Evolutionary conservation across 2,113 vertebrate genomes (phyloP).

Genomic region (Daubentonia madagascariensis): DNA sequence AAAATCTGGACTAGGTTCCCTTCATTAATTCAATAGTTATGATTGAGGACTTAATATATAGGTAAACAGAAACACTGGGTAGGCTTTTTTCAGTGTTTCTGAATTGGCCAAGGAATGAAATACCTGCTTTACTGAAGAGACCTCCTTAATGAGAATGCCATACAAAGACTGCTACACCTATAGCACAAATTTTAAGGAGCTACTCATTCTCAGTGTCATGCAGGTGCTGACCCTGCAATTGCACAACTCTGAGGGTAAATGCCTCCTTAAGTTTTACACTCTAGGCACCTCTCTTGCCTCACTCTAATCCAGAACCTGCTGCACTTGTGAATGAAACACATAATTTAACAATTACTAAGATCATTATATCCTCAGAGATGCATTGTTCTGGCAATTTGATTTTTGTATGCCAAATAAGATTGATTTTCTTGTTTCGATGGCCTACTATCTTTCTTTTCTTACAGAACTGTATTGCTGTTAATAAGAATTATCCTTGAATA

Average conservation of each 20-base stretch:
- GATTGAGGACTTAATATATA: not conserved
- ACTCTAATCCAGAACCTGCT: not conserved
- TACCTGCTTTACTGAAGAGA: not conserved
- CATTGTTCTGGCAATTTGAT: not conserved
- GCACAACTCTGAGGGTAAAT: not conserved
- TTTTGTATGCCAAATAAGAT: constrained; percentile 12
- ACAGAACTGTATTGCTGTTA: constrained; percentile 95
- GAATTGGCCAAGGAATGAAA: not conserved
- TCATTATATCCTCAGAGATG: not conserved
- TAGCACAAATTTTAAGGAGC: not conserved
- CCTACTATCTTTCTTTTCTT: constrained; percentile 66
- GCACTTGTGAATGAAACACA: not conserved
- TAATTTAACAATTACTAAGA: not conserved
- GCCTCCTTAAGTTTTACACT: not conserved
- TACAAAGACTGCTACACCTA: not conserved
- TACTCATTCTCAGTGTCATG: not conserved
- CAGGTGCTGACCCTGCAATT: not conserved
- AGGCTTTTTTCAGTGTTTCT: constrained; percentile 25
- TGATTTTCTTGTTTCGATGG: constrained; percentile 23
- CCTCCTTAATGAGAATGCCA: not conserved
- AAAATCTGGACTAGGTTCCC: not conserved
- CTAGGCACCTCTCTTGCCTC: not conserved
- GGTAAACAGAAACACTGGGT: not conserved
- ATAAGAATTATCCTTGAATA: constrained; percentile 99
- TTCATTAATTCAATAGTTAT: constrained; percentile 6